Evolutionary conservation across 2,888 invertebrate genomes (phyloP).

Genomic region (Hirtodrosophila duncani): DNA sequence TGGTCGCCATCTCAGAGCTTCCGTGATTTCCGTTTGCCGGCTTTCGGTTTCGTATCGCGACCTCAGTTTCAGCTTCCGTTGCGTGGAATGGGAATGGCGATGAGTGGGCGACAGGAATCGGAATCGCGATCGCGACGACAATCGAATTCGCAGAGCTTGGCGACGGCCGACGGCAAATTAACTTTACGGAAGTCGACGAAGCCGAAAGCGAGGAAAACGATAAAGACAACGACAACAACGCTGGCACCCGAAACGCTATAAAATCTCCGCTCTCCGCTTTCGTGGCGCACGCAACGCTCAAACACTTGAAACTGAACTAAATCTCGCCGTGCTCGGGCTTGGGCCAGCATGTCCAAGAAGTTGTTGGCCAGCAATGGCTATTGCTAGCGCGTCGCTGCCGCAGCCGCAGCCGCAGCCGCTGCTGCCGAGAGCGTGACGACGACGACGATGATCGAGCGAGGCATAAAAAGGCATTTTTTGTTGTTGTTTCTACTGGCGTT

Average conservation of each 20-base stretch:
- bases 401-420: conserved; percentile 26
- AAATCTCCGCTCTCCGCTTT: conserved; percentile 63
- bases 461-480: conserved; percentile 11
- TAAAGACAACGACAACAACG: conserved; percentile 20
- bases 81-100: conserved; percentile 17
- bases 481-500: conserved; percentile 21
- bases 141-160: too few relatives aligned
- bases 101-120: conserved; percentile 58
- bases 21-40: too few relatives aligned
- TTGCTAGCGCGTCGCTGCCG: conserved; percentile 29
- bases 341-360: conserved; percentile 76
- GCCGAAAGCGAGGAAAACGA: conserved; percentile 37
- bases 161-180: conserved; percentile 29
- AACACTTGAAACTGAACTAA: conserved; percentile 78
- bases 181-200: conserved; percentile 62
- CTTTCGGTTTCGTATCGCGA: conserved; percentile 26
- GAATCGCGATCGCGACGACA: conserved; percentile 22
- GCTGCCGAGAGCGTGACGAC: conserved; percentile 49
- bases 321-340: conserved; percentile 73
- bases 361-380: conserved; percentile 67
- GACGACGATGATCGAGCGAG: conserved; percentile 48
- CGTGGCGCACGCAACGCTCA: conserved; percentile 76
- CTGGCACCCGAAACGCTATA: conserved; percentile 35
- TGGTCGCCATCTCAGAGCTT: conserved; percentile 28
- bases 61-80: conserved; percentile 53